Conservation (phyloP, 92 coral and sea anemone species). For the Chrysogorgia sp. region DNA sequence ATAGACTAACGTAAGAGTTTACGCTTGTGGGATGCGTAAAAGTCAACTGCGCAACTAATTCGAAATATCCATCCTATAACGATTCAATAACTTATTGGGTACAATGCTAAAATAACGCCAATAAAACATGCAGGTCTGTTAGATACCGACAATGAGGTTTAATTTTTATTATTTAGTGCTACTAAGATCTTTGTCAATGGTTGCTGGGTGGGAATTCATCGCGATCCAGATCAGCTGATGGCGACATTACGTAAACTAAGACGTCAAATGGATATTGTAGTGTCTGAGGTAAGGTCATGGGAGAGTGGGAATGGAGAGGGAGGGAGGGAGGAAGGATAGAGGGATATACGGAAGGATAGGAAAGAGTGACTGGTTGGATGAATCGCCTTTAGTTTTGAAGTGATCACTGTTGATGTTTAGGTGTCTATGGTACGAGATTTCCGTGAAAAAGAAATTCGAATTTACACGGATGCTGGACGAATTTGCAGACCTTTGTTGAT, state of each 20-base stretch:
- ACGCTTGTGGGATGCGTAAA: too few relatives aligned
- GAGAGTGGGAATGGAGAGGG: too few relatives aligned
- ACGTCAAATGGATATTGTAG: conserved; percentile 98
- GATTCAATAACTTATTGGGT: too few relatives aligned
- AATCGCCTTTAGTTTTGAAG: too few relatives aligned
- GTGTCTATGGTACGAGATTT: conserved; percentile 99
- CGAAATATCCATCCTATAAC: too few relatives aligned
- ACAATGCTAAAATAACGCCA: too few relatives aligned
- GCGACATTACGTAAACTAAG: conserved; percentile 88
- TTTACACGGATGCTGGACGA: conserved; percentile 99
- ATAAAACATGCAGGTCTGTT: too few relatives aligned
- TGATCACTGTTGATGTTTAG: conserved; percentile 44
- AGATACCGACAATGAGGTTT: too few relatives aligned
- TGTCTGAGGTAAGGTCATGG: conserved; percentile 79
- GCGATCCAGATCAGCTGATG: conserved; percentile 99
- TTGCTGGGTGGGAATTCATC: conserved; percentile 99
- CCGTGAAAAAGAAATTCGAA: conserved; percentile 95
- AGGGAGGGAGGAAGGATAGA: conserved; percentile 9
- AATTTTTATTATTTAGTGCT: conserved; percentile 63
- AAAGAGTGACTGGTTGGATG: too few relatives aligned
- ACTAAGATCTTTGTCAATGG: conserved; percentile 99
- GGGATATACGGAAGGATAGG: too few relatives aligned
- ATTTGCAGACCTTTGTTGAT: conserved; percentile 96
- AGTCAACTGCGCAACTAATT: too few relatives aligned
- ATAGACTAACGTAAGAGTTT: too few relatives aligned